phyloP scores from a whole-genome alignment of 2,888 invertebrate species.

The Pseudococcus jackbeardsleyi region DNA sequence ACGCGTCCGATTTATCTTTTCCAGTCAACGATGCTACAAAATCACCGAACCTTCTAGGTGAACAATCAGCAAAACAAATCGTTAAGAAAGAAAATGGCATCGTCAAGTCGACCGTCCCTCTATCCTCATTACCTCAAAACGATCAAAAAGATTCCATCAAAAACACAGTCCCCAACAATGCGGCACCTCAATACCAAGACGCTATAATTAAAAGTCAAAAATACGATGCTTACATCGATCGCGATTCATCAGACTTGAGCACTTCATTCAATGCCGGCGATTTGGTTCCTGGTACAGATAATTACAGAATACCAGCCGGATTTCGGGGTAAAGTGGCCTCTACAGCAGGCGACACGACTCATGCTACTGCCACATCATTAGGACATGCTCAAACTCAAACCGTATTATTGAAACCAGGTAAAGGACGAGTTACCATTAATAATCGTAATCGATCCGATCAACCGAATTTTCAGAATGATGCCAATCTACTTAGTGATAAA shows the following conservation, averaged over 20 bases:
- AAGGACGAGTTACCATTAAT: slow-evolving; percentile 70
- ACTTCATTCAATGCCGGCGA: slow-evolving; percentile 73
- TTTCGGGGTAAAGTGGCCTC: slow-evolving; percentile 78
- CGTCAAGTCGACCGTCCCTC: not conserved
- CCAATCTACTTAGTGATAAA: not conserved
- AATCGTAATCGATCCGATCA: slow-evolving; percentile 64
- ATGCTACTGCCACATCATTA: slow-evolving; percentile 72
- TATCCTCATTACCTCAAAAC: slow-evolving; percentile 6
- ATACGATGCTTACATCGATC: slow-evolving; percentile 76
- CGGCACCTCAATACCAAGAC: slow-evolving; percentile 72
- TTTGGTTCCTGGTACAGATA: slow-evolving; percentile 77
- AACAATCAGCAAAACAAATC: not conserved
- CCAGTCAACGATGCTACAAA: slow-evolving; percentile 1
- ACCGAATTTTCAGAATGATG: not conserved
- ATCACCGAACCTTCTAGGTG: not conserved
- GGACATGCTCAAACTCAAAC: slow-evolving; percentile 80
- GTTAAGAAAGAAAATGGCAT: not conserved
- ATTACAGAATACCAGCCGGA: slow-evolving; percentile 79
- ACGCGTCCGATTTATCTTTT: slow-evolving; percentile 68
- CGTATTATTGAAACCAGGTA: slow-evolving; percentile 72
- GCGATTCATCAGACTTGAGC: slow-evolving; percentile 71
- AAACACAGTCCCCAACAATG: slow-evolving; percentile 69
- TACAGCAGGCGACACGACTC: slow-evolving; percentile 76
- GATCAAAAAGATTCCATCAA: slow-evolving; percentile 70
- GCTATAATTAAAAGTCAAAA: slow-evolving; percentile 69